Conservation (phyloP, 2,888 invertebrate genomes). For the Eutolmus rufibarbis region DNA sequence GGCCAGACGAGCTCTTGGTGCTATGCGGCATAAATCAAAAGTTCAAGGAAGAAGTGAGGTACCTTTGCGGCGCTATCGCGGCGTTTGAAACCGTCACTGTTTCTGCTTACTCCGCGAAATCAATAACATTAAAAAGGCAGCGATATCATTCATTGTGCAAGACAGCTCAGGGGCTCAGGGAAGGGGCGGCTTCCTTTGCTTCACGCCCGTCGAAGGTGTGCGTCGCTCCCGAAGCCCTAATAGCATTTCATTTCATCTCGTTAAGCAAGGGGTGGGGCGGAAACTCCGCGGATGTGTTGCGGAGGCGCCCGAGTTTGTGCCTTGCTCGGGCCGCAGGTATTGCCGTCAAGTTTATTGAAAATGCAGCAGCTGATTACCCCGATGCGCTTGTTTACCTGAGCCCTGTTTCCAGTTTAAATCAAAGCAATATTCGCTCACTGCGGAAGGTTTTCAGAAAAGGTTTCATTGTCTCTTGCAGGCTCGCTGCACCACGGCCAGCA, state of each 20-base stretch:
- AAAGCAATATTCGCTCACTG: neutral
- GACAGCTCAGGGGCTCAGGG: neutral
- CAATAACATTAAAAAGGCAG: neutral
- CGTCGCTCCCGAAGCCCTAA: neutral
- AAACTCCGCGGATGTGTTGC: neutral
- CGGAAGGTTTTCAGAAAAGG: neutral
- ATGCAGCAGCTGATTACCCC: neutral
- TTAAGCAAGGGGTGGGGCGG: neutral
- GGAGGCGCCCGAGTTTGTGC: neutral
- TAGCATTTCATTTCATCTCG: neutral
- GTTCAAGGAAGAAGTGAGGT: neutral
- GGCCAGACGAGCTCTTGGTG: neutral
- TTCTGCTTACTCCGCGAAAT: neutral
- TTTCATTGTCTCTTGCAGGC: slow-evolving; percentile 42
- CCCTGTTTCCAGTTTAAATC: neutral
- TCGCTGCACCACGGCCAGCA: slow-evolving; percentile 45
- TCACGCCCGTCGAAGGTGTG: neutral
- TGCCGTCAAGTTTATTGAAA: neutral
- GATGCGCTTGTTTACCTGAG: neutral
- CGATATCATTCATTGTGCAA: neutral
- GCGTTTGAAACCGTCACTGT: neutral
- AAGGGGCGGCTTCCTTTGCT: neutral
- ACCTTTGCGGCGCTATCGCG: neutral
- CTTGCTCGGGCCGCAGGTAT: neutral
- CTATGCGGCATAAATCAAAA: neutral